Evolutionary conservation across 2,888 invertebrate species (phyloP), one percentile per base, ranked within the genome.

Genomic region (Dendrolimus pini): DNA sequence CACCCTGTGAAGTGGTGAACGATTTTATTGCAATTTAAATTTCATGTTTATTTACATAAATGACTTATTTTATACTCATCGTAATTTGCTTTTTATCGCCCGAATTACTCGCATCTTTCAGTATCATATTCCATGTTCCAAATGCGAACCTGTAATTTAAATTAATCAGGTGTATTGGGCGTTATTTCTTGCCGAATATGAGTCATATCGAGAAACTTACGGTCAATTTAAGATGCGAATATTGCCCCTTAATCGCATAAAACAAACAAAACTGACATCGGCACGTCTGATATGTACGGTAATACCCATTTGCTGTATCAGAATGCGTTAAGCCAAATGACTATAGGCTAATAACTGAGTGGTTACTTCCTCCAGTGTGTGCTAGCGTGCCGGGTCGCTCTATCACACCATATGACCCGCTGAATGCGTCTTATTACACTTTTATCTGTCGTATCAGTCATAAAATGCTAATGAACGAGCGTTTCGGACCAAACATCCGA

Each of bases 401-500:
- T 83, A 81, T 85, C 87, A 85, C 82, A 80, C 76, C 76, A 82
- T 81, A 88, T 82, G 89, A 83, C 82, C 85, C 82, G 83, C 76
- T 84, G 77, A 87, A 85, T 87, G 87, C 80, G 78, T 89, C 89
- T 89, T 88, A 89, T 89, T 90, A 89, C 89, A 88, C 77, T 83
- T 89, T 89, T 89, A 90, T 89, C 84, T 88, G 80, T 82, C 86
- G 87, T 90, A 90, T 90, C 85, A 85, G 78, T 90, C 90, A 88
- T 90, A 89, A 90, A 90, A 89, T 89, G 88, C 85, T 89, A 90
- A 90, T 90, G 89, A 89, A 89, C 82, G 83, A 80, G 76, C 85
- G 77, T 83, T 82, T 83, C 82, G 85, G 87, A 83, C 87, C 87
- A 90, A 90, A 90, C 89, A 90, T 89, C 89, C 88, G 89, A 89